These are phyloP conservation scores for Nephrotoma guestfalica DNA, from an alignment of 2,888 invertebrate genomes.

Conservation along the genomic window DNA sequence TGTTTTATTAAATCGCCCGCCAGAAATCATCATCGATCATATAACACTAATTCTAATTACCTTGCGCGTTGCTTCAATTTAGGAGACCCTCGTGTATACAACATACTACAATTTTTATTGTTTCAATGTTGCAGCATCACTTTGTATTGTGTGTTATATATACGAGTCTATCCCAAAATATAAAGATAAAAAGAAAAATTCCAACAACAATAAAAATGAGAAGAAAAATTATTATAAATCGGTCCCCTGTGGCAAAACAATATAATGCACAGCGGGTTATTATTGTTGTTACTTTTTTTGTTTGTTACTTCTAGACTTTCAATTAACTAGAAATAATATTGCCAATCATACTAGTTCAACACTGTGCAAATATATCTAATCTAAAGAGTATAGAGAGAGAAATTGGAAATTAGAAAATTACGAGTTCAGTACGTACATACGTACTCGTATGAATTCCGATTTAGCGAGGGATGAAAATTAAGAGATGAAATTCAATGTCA, in stretches of 20 bases:
- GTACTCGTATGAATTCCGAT: background rate
- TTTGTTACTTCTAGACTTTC: background rate
- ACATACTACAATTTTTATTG: background rate
- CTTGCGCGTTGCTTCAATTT: background rate
- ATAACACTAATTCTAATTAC: background rate
- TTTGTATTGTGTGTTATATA: background rate
- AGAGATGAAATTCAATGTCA: background rate
- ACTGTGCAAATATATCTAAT: background rate
- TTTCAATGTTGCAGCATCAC: background rate
- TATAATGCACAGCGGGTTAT: slow-evolving; percentile 11
- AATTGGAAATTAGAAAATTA: background rate
- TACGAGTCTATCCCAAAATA: background rate
- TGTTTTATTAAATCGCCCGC: background rate
- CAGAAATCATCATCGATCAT: background rate
- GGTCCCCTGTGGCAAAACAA: slow-evolving; percentile 11
- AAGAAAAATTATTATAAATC: slow-evolving; percentile 6
- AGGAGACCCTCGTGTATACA: background rate
- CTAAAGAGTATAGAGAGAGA: background rate
- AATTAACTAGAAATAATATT: background rate
- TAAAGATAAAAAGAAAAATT: background rate
- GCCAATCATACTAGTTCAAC: background rate
- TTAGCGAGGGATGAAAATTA: background rate
- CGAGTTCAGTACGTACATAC: background rate
- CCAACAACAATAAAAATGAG: background rate
- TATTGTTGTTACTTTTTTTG: slow-evolving; percentile 1